Evolutionary conservation across 2,797 vertebrate species (phyloP), one percentile per base, ranked within the genome.

Genomic region (Eurystomus glaucurus): DNA sequence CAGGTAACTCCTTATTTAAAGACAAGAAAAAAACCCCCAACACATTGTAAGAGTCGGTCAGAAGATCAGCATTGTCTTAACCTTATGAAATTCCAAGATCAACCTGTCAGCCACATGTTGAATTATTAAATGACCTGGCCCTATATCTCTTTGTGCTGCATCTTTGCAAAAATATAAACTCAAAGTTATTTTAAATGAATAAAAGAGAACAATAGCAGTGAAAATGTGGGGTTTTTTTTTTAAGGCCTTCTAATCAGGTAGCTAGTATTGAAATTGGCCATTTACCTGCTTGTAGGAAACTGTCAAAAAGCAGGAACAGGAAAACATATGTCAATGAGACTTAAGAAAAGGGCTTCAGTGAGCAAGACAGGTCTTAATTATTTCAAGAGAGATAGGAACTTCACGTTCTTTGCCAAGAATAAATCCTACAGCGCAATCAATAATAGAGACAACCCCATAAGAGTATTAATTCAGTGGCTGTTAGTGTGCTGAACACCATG

Each of bases 1-100:
- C 97, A 99, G 97, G 94, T 99, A 99, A 46, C 88, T 98, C 93
- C 99, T 99, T 96, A 91, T 19, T 58, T 70, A 80, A 93, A 70
- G 87, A 70, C 3, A 57, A 84, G 23, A 60, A 50, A 65, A 68
- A 77, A 71, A 52, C 31, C 19, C 14, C 55, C 65, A 89, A 60
- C 10, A 60, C 1, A 21, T 85, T 41, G 37, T 37, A 37, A 37
- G 37, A 37, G 37, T 37, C 37, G 37, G 37, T 37, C 37, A 37
- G 37, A 37, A 37, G 35, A 35, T 35, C 35, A 35, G 37, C 37
- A 37, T 37, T 37, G 37, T 37, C 37, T 37, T 11, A 11, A 37
- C 37, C 37, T 37, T 18, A 20, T 43, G 25, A 94, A n/a, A 46
- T 78, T 76, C 20, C 20, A 77, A 85, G 79, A 55, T 77, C 48